phyloP scores from a whole-genome alignment of 2,113 vertebrate genomes.

The Beaufortia kweichowensis region DNA sequence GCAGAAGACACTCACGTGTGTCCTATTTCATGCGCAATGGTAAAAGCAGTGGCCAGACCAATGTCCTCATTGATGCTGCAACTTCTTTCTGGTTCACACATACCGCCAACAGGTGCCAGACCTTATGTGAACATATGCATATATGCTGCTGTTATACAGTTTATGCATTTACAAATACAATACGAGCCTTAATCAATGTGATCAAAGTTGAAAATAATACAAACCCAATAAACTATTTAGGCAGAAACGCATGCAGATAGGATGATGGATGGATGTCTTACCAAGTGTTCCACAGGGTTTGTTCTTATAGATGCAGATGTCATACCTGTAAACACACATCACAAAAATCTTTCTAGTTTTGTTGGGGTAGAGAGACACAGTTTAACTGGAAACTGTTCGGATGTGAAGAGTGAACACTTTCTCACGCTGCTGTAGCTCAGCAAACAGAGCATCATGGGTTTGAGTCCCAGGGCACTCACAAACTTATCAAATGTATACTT shows the following conservation, averaged over 20 bases:
- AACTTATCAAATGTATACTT: no score
- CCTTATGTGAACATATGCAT: conserved; percentile 68
- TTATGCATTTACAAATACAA: not conserved
- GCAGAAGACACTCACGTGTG: conserved; percentile 86
- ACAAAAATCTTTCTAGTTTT: conserved; percentile 1
- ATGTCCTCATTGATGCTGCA: conserved; percentile 99
- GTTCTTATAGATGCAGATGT: conserved; percentile 99
- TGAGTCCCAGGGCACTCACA: no score
- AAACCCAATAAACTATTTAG: not conserved
- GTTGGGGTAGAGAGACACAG: conserved; percentile 7
- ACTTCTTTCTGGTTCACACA: conserved; percentile 96
- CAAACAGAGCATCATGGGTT: not conserved
- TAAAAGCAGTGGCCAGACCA: conserved; percentile 95
- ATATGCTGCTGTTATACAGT: not conserved
- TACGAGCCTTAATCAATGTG: not conserved
- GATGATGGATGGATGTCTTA: conserved; percentile 61
- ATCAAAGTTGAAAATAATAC: not conserved
- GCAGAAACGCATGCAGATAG: not conserved
- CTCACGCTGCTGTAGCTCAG: not conserved
- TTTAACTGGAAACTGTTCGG: conserved; percentile 48
- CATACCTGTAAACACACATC: conserved; percentile 78
- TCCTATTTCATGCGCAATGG: conserved; percentile 97
- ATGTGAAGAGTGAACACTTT: conserved; percentile 57
- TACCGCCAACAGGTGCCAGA: conserved; percentile 93
- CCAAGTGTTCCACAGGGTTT: conserved; percentile 97